Evolutionary conservation across 2,888 invertebrate genomes (phyloP).

Genomic region (Mythimna ferrago): DNA sequence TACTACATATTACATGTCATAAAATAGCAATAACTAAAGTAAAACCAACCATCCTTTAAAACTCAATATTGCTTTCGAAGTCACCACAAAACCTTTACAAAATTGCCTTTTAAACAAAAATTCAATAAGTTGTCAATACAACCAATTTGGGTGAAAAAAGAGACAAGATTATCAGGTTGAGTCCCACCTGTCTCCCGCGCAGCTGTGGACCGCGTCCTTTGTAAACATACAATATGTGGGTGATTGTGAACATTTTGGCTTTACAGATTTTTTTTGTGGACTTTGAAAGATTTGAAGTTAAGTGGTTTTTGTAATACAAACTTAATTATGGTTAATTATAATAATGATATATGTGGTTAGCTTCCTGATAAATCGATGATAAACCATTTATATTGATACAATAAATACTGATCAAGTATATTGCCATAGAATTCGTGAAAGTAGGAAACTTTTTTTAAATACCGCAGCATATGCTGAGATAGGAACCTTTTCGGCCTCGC

Average conservation of each 20-base stretch:
- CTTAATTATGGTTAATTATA: constrained; percentile 1
- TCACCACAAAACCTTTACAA: constrained; percentile 1
- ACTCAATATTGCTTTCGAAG: constrained; percentile 3
- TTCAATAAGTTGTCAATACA: constrained; percentile 48
- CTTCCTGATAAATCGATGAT: background rate
- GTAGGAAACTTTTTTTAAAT: too few species aligned
- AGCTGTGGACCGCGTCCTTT: constrained; percentile 32
- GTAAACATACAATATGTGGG: constrained; percentile 17
- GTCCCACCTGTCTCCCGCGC: constrained; percentile 39
- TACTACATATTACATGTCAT: background rate
- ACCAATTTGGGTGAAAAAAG: constrained; percentile 38
- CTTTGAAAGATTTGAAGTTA: background rate
- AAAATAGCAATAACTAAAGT: background rate
- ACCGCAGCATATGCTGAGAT: too few species aligned
- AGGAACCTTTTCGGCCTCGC: too few species aligned
- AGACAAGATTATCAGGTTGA: constrained; percentile 35
- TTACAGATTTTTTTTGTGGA: background rate
- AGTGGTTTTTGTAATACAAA: background rate
- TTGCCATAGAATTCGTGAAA: too few species aligned
- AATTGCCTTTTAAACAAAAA: constrained; percentile 9
- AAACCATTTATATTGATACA: too few species aligned
- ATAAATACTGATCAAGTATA: background rate
- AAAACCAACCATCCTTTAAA: background rate
- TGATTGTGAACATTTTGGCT: constrained; percentile 29
- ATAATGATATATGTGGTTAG: too few species aligned